A percentile compares a stretch with the other conserved stretches of the same genome.
These are phyloP conservation scores for Drosophila orena DNA, from an alignment of 1,140 invertebrate species.

Conservation along the genomic window DNA sequence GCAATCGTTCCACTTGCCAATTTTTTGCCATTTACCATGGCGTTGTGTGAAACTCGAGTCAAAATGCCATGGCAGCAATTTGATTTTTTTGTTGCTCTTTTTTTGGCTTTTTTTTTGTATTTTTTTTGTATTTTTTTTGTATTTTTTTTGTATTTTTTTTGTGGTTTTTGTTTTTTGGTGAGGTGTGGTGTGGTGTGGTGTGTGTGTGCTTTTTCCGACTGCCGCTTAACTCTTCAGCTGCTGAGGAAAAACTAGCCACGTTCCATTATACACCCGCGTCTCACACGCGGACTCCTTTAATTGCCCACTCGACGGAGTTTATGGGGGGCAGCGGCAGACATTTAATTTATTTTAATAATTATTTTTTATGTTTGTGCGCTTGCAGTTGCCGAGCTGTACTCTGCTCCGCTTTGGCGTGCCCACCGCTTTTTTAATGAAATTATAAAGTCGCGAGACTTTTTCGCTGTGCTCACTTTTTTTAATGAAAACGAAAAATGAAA, in stretches of 20 bases:
- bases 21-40: slow-evolving; percentile 37
- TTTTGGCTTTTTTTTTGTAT: neutral
- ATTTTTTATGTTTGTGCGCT: slow-evolving; percentile 52
- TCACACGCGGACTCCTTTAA: slow-evolving; percentile 50
- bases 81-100: slow-evolving; percentile 16
- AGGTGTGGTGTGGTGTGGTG: neutral
- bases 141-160: neutral
- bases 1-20: slow-evolving; percentile 42
- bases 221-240: slow-evolving; percentile 43
- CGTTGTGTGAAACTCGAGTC: slow-evolving; percentile 42
- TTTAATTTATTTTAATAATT: slow-evolving; percentile 83
- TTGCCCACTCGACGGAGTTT: slow-evolving; percentile 73
- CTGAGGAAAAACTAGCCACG: slow-evolving; percentile 47
- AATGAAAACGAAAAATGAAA: slow-evolving; percentile 72
- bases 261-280: slow-evolving; percentile 9
- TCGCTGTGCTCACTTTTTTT: slow-evolving; percentile 54
- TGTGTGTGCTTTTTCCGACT: slow-evolving; percentile 5
- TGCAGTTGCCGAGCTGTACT: slow-evolving; percentile 5
- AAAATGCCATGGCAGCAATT: slow-evolving; percentile 47
- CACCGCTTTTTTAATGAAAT: slow-evolving; percentile 77
- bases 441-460: slow-evolving; percentile 69
- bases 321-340: slow-evolving; percentile 75
- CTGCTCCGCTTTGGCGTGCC: slow-evolving; percentile 25
- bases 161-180: neutral
- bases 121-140: neutral